A percentile compares a stretch with the other conserved stretches of the same genome.
Evolutionary conservation across 2,113 vertebrate species (phyloP).

Genomic region (Carassius carassius): DNA sequence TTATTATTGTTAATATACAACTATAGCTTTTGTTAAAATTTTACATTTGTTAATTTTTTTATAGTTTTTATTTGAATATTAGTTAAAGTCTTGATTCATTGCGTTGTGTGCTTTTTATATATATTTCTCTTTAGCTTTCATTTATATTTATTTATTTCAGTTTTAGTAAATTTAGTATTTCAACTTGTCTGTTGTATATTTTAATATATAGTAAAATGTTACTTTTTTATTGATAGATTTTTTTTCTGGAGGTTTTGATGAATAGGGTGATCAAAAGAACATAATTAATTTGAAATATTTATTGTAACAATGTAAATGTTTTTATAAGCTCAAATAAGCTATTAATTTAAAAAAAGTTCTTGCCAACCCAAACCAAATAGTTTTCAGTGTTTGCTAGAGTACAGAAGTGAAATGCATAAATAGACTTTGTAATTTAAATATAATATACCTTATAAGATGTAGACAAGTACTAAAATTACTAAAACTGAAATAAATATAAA

Average conservation of each 20-base stretch:
- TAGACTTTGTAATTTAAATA: neutral
- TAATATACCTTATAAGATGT: neutral
- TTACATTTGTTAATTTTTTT: no score
- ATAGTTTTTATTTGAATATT: no score
- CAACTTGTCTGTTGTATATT: neutral
- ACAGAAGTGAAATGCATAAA: neutral
- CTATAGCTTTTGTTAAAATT: no score
- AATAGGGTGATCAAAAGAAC: neutral
- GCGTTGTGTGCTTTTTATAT: neutral
- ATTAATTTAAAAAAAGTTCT: neutral
- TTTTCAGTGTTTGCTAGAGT: neutral
- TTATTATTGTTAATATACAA: neutral
- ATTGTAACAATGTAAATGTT: neutral
- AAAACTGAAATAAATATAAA: no score
- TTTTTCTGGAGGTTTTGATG: neutral
- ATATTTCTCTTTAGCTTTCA: neutral
- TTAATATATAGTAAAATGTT: neutral
- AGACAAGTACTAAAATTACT: no score
- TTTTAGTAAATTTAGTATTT: no score
- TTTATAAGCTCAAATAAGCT: neutral
- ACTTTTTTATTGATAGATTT: neutral
- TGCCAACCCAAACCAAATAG: neutral
- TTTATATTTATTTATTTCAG: neutral
- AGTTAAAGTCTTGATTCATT: no score
- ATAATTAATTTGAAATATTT: neutral